These are phyloP conservation scores for Channa striata DNA, from an alignment of 2,797 vertebrate species.

Conservation along the genomic window DNA sequence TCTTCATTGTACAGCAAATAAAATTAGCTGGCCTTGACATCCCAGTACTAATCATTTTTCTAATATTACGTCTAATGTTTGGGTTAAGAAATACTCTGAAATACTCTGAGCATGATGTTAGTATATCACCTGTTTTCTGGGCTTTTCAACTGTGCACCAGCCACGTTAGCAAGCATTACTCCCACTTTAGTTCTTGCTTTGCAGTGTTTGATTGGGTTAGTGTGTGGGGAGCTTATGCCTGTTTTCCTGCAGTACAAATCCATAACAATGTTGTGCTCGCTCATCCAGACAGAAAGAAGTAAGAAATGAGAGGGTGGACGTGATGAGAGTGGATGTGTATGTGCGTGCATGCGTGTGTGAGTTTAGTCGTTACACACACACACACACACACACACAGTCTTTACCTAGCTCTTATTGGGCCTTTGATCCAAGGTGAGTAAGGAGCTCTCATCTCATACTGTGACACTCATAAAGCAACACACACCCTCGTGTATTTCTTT, in stretches of 20 bases:
- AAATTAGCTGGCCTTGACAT: no score
- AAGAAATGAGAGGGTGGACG: constrained; percentile 38
- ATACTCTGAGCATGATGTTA: no score
- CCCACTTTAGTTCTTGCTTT: no score
- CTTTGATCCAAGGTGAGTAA: constrained; percentile 68
- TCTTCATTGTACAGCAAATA: no score
- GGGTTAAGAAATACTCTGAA: no score
- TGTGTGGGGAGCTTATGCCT: not conserved
- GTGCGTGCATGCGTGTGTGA: not conserved
- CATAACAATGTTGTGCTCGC: constrained; percentile 47
- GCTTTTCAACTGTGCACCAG: no score
- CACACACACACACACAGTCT: constrained; percentile 26
- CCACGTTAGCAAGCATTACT: no score
- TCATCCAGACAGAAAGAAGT: constrained; percentile 55
- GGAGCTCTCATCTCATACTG: constrained; percentile 65
- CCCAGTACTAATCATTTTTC: no score
- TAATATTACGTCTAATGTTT: no score
- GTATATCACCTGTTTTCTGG: no score
- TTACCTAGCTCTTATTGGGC: constrained; percentile 52
- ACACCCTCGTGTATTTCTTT: constrained; percentile 3
- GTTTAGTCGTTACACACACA: not conserved
- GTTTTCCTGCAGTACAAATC: constrained; percentile 51
- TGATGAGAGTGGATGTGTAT: not conserved
- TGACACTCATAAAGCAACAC: constrained; percentile 33
- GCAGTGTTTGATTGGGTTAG: not conserved